Evolutionary conservation across 2,113 vertebrate species (phyloP).

Genomic region (Muscicapa adusta): DNA sequence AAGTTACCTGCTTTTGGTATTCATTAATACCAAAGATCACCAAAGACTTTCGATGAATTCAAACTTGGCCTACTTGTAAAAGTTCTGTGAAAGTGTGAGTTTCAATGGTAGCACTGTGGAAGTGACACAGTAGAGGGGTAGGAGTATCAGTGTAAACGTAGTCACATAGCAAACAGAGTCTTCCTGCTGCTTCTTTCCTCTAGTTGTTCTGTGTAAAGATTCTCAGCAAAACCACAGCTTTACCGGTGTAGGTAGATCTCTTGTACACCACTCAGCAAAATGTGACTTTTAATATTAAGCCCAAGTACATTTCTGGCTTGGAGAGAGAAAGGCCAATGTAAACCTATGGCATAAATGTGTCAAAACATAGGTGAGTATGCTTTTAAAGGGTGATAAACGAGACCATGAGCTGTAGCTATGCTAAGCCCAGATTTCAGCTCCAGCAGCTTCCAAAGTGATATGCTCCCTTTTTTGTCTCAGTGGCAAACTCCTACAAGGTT

Average conservation of each 20-base stretch:
- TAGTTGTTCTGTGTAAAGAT: neutral
- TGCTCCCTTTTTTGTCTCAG: neutral
- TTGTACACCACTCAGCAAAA: neutral
- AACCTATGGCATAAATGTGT: neutral
- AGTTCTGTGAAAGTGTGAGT: neutral
- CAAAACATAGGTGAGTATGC: neutral
- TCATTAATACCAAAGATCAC: conserved; percentile 19
- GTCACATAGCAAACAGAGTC: neutral
- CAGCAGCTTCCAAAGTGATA: neutral
- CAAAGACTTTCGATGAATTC: neutral
- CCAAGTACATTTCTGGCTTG: neutral
- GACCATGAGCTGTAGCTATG: neutral
- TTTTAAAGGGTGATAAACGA: neutral
- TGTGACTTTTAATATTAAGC: neutral
- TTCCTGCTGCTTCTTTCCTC: neutral
- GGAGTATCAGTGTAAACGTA: neutral
- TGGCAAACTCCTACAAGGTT: neutral
- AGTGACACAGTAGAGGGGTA: neutral
- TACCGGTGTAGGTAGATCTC: neutral
- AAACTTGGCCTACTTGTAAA: neutral
- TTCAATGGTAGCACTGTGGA: neutral
- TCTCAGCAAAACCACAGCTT: neutral
- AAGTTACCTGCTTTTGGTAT: conserved; percentile 52
- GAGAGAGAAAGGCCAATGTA: neutral
- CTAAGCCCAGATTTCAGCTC: neutral